Base-by-base conservation (phyloP, 2,888 invertebrate genomes). In the Aphrophora alni region DNA sequence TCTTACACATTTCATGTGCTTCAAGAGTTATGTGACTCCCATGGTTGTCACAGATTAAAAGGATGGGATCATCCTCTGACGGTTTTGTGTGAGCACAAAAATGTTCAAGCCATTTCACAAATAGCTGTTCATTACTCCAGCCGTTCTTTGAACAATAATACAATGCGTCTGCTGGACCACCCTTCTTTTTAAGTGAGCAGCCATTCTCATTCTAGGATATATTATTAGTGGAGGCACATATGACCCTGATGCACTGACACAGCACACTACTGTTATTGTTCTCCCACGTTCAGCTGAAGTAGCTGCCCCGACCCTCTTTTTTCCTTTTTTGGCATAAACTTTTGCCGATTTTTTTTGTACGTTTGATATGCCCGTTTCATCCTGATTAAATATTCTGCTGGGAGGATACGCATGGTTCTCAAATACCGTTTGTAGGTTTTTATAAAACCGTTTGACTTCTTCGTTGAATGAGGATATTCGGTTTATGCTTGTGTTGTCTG, bases 211-310 rank as follows among this genome's bases (percentile, higher is more conserved):
- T 27, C 88, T 77, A 0, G 88, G 88, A 80, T 87, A 89, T 75
- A 89, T 89, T 84, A 89, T 89, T 88, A 89, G 88, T 1, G 89
- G 89, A 8, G 89, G 89, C 38, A 89, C 85, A 83, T 85, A 89
- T 17, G 81, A 75, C 7, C 89, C 87, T 70, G 87, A 85, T 83
- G 87, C 87, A 84, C 85, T 89, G 86, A 89, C 2, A 21, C 12
- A n/a, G 10, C 59, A 59, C 1, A 88, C 74, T n/a, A 88, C 79
- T 1, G 89, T 89, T 3, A 89, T 87, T 68, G 87, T 82, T 85
- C 69, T 77, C 21, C 69, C 77, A 69, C 77, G 27, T 27, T 77
- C 77, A 21, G 69, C 77, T 28, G 68, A 77, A 69, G 77, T 77
- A 26, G 69, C 77, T 5, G 26, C 17, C 1, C 75, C 75, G 10